Conservation (phyloP, 1,140 invertebrate genomes). For the Patella vulgata region DNA sequence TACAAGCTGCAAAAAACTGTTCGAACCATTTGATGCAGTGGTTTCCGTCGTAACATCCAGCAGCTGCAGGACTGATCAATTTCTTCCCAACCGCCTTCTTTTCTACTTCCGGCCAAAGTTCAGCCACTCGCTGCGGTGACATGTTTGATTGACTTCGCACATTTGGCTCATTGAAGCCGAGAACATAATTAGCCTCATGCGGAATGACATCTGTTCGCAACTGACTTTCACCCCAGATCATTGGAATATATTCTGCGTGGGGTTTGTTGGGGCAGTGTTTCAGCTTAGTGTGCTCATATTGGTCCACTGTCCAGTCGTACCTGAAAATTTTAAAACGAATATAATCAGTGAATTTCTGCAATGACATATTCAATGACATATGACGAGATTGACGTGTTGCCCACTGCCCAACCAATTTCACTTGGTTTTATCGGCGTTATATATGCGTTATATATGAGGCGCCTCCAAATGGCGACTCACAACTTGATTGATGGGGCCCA, state of each 20-base stretch:
- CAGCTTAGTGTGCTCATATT: background rate
- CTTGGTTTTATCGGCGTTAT: no score
- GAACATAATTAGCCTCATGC: background rate
- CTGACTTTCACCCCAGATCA: constrained; percentile 4
- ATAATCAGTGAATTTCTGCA: no score
- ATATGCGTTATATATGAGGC: no score
- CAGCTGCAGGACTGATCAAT: background rate
- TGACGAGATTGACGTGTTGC: no score
- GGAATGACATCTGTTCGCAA: background rate
- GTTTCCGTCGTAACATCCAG: background rate
- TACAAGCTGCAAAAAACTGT: constrained; percentile 19
- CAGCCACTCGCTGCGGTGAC: background rate
- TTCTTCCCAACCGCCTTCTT: background rate
- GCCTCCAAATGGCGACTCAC: no score
- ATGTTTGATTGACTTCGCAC: constrained; percentile 1
- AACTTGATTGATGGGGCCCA: no score
- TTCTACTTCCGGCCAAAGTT: background rate
- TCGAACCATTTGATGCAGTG: constrained; percentile 1
- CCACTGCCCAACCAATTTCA: no score
- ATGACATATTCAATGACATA: no score
- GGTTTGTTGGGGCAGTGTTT: background rate
- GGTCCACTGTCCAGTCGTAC: background rate
- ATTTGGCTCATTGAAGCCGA: constrained; percentile 5
- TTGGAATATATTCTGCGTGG: background rate
- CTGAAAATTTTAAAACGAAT: no score